These are phyloP conservation scores for Phoenicopterus ruber DNA, from an alignment of 2,113 vertebrate species.

Conservation along the genomic window DNA sequence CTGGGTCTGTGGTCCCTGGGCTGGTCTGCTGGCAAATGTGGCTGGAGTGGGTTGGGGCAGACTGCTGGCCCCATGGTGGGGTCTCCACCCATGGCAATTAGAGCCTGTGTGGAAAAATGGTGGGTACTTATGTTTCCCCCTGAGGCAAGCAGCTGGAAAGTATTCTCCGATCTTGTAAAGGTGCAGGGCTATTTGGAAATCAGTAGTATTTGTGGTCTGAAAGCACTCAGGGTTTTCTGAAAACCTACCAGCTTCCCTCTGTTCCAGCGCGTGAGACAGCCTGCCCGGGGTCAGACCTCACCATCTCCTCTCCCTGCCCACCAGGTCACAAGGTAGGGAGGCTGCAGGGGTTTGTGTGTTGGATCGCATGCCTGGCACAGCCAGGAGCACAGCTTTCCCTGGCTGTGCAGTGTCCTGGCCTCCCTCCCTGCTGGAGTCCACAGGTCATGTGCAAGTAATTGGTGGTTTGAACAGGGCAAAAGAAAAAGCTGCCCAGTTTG, in stretches of 20 bases:
- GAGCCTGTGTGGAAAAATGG: neutral
- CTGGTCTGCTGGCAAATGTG: neutral
- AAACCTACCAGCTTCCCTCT: neutral
- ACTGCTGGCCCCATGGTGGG: accelerated
- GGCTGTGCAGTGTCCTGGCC: neutral
- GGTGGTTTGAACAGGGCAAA: neutral
- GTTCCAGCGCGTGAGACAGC: no score
- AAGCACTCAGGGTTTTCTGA: neutral
- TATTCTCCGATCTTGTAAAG: neutral
- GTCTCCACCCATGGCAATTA: neutral
- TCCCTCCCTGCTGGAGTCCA: neutral
- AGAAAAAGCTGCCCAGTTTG: neutral
- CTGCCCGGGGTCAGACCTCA: neutral
- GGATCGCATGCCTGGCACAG: no score
- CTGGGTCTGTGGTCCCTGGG: neutral
- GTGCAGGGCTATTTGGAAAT: neutral
- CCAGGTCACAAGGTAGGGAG: neutral
- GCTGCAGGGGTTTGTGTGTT: neutral
- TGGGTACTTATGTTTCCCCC: neutral
- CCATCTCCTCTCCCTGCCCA: neutral
- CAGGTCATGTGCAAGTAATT: neutral
- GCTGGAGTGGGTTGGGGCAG: neutral
- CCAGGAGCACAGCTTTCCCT: neutral
- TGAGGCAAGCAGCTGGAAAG: neutral
- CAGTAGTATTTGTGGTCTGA: neutral